Base-by-base conservation (phyloP, 2,113 vertebrate species). In the Antigone vipio region DNA sequence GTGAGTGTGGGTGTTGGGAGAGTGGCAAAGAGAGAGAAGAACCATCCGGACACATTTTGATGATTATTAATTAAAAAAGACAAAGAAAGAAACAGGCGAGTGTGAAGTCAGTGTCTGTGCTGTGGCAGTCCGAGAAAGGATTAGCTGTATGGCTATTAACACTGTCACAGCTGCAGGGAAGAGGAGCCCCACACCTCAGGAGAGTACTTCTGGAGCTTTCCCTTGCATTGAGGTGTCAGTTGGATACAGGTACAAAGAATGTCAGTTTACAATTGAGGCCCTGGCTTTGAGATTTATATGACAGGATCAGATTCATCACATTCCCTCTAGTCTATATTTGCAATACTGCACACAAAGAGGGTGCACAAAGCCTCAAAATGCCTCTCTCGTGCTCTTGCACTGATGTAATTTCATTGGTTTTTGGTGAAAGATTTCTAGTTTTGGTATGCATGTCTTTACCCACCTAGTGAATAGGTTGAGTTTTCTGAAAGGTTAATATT, bases 31-130 rank as follows among this genome's bases (percentile, higher is more conserved):
- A 79, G 47, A 35, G 6, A 62, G 49, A 44, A 40, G 21, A 94
- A 85, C 26, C 35, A 82, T 95, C 53, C 13, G 2, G 90, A 44
- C 27, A 82, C 20, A 64, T n/a, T 53, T 38, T 45, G 40, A 32
- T 95, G 45, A 66, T 88, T 94, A 95, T 64, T 87, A 95, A 96
- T 93, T 97, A 49, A 92, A 94, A 76, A 79, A 93, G 76, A 94
- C 91, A 97, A 95, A 96, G 44, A 55, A 80, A 67, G 63, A 84
- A 89, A 81, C 9, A 67, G 44, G n/a, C 1, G 0, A 82, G 8
- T 75, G 44, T 67, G 62, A 87, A 92, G 78, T 32, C 18, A 9
- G 53, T 20, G 35, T 66, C 67, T 89, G 32, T 81, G 59, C 59
- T 95, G 26, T 91, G 63, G 62, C 53, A 34, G 32, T 9, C 19